These are phyloP conservation scores for Steatornis caripensis DNA, from an alignment of 2,113 vertebrate genomes.

Conservation along the genomic window DNA sequence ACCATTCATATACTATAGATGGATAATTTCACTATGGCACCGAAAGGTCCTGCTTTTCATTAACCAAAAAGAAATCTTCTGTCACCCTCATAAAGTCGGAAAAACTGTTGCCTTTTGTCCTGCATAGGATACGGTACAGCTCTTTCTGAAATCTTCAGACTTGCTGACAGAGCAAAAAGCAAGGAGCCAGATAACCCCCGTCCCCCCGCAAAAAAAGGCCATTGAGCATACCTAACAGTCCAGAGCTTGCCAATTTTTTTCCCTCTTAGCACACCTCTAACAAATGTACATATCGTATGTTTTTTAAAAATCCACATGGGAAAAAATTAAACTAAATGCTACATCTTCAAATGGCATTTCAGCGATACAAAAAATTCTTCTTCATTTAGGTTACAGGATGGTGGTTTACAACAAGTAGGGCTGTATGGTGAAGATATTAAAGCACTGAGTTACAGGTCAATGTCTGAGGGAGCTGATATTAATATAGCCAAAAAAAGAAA, in stretches of 20 bases:
- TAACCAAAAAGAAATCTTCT: background rate
- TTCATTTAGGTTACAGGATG: background rate
- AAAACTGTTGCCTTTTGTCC: background rate
- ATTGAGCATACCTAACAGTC: background rate
- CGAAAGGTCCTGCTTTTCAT: background rate
- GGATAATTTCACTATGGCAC: background rate
- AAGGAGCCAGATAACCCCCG: background rate
- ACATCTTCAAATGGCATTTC: background rate
- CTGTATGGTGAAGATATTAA: background rate
- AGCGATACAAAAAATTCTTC: background rate
- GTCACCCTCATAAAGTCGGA: background rate
- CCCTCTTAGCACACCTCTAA: background rate
- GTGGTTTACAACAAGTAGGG: background rate
- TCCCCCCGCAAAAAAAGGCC: background rate
- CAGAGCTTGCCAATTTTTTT: background rate
- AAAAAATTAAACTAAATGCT: background rate
- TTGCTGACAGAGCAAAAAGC: conserved; percentile 15
- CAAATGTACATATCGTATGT: background rate
- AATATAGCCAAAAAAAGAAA: background rate
- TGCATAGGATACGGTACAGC: background rate
- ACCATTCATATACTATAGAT: background rate
- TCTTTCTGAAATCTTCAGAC: conserved; percentile 10
- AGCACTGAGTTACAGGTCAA: background rate
- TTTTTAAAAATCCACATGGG: background rate
- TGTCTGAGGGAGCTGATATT: background rate